phyloP scores from a whole-genome alignment of 2,888 invertebrate genomes.

The Atrina japonica region DNA sequence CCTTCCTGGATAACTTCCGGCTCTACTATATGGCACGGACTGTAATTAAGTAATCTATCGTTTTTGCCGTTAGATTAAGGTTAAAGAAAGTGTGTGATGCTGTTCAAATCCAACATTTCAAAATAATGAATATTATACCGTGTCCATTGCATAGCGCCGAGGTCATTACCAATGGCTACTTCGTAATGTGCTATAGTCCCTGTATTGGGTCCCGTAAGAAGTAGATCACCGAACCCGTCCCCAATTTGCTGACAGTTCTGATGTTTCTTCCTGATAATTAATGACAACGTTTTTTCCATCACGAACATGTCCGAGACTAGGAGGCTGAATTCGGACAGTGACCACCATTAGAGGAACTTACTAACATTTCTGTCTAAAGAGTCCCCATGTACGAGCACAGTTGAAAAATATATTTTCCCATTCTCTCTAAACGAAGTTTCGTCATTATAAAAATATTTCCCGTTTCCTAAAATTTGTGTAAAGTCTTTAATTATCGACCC shows the following conservation, averaged over 20 bases:
- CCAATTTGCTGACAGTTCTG: constrained; percentile 63
- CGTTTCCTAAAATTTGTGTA: constrained; percentile 38
- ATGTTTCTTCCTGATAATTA: constrained; percentile 55
- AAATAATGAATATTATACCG: constrained; percentile 64
- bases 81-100: constrained; percentile 57
- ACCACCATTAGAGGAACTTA: constrained; percentile 61
- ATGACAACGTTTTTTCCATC: constrained; percentile 63
- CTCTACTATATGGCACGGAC: constrained; percentile 64
- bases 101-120: constrained; percentile 63
- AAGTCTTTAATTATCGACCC: constrained; percentile 53
- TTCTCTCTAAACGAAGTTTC: constrained; percentile 56
- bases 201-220: constrained; percentile 54
- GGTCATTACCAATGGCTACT: constrained; percentile 68
- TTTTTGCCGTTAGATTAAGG: constrained; percentile 59
- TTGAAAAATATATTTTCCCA: constrained; percentile 59
- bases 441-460: constrained; percentile 55
- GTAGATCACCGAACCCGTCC: constrained; percentile 58
- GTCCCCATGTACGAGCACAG: constrained; percentile 55
- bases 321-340: constrained; percentile 62
- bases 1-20: constrained; percentile 65
- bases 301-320: constrained; percentile 59
- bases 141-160: constrained; percentile 59
- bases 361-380: constrained; percentile 51
- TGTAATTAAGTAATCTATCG: constrained; percentile 64
- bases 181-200: constrained; percentile 59